Base-by-base conservation (phyloP, 1,140 invertebrate genomes). In the Diabrotica virgifera region DNA sequence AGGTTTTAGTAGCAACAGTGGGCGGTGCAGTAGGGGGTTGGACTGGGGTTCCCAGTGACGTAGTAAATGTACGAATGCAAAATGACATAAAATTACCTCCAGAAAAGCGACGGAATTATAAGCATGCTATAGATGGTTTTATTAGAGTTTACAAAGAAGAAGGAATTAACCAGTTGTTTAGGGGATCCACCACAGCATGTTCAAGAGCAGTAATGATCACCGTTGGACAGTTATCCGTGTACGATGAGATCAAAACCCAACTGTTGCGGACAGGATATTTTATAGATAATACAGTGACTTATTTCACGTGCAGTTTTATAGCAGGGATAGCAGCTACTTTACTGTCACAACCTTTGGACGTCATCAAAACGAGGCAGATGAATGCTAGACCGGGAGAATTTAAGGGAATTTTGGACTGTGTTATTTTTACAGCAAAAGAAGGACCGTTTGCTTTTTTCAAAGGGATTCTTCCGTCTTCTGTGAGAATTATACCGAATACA, bases 31-130 rank as follows among this genome's bases (percentile, higher is more conserved):
- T 85, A 62, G 97, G 95, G 52, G 95, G 95, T 51, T 85, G 97
- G 75, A 87, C 97, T 53, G 93, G 94, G 1, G 95, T 94, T 52
- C 97, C 97, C 9, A 95, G 92, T 36, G 97, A 99, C 83, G 87
- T 99, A 81, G 89, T 99, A 55, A 99, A 99, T 82, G 97, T 99
- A 8, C 84, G 95, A 69, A 99, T 99, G 97, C 97, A 99, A 80
- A 99, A 99, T 84, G 97, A 99, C 82, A 88, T 98, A 6, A 99
- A 99, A 84, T 79, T 99, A 36, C 88, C 94, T 14, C 70, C 79
- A 56, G 92, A 96, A 38, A 83, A 91, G 74, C 85, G 96, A 74
- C 87, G 97, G 85, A 98, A 98, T 78, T 99, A 99, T 77, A 96
- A 96, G 74, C 90, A 98, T 81, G 96, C 94, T 5, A 72, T 98